Conservation (phyloP, 2,113 vertebrate genomes). For the Pimephales promelas region DNA sequence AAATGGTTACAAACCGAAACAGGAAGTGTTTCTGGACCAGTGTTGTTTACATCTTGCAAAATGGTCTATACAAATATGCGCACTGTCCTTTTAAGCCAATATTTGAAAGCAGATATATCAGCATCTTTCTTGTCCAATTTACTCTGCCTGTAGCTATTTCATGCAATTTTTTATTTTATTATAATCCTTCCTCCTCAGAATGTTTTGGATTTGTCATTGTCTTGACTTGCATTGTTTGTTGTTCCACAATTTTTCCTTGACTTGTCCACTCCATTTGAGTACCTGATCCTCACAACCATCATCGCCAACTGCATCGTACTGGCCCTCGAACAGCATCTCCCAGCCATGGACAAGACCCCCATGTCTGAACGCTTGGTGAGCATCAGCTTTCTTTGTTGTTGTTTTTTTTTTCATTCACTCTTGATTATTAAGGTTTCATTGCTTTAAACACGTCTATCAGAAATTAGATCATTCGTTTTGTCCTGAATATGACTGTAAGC, state of each 20-base stretch:
- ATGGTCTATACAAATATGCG: no score
- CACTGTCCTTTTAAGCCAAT: not conserved
- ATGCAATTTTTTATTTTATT: not conserved
- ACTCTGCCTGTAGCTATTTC: not conserved
- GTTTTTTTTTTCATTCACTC: not conserved
- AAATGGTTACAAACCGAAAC: no score
- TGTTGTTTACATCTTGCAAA: no score
- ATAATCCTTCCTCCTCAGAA: not conserved
- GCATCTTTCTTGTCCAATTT: not conserved
- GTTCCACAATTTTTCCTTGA: constrained; percentile 77
- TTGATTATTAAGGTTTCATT: not conserved
- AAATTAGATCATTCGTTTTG: not conserved
- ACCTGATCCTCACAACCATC: constrained; percentile 98
- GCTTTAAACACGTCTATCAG: not conserved
- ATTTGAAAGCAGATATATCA: not conserved
- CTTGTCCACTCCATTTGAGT: constrained; percentile 93
- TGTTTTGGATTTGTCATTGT: constrained; percentile 37
- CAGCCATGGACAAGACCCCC: constrained; percentile 93
- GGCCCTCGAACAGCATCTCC: constrained; percentile 95
- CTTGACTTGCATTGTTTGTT: constrained; percentile 37
- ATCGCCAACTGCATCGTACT: constrained; percentile 98
- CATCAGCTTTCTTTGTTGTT: constrained; percentile 42
- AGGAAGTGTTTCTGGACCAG: no score
- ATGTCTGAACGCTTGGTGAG: constrained; percentile 98
- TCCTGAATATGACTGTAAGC: not conserved